Percentiles rank a stretch among this genome's conserved stretches.
phyloP scores from a whole-genome alignment of 2,888 invertebrate species.

The Slavum lentiscoides region DNA sequence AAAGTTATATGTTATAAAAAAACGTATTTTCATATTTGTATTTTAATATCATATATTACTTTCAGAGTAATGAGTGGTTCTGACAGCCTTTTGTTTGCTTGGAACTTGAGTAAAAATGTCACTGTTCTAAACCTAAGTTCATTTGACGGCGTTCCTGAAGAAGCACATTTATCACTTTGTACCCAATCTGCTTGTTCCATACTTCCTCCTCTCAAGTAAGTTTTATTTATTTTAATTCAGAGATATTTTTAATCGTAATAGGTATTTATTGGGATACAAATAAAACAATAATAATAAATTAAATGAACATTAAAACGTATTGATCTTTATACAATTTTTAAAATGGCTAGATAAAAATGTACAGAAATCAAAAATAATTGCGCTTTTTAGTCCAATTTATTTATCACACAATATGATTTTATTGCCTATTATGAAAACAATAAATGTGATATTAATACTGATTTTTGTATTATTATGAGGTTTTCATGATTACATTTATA shows the following conservation, averaged over 20 bases:
- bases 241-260: not conserved
- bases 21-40: not conserved
- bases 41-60: not conserved
- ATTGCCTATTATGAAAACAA: too few species aligned
- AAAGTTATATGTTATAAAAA: not conserved
- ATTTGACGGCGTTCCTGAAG: conserved; percentile 31
- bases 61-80: conserved; percentile 42
- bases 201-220: conserved; percentile 42
- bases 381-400: too few species aligned
- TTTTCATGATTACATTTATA: too few species aligned
- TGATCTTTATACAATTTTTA: too few species aligned
- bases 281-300: too few species aligned
- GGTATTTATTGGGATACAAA: too few species aligned
- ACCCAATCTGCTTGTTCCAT: conserved; percentile 31
- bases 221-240: not conserved
- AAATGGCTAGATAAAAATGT: too few species aligned
- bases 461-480: too few species aligned
- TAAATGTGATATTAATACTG: too few species aligned
- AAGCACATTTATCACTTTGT: conserved; percentile 39
- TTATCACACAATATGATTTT: too few species aligned
- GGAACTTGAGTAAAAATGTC: conserved; percentile 43
- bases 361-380: too few species aligned
- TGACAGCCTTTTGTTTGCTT: conserved; percentile 35
- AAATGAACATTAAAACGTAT: too few species aligned
- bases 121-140: conserved; percentile 7